Evolutionary conservation across 2,797 vertebrate species (phyloP).

Genomic region (Pseudochromis fuscus): DNA sequence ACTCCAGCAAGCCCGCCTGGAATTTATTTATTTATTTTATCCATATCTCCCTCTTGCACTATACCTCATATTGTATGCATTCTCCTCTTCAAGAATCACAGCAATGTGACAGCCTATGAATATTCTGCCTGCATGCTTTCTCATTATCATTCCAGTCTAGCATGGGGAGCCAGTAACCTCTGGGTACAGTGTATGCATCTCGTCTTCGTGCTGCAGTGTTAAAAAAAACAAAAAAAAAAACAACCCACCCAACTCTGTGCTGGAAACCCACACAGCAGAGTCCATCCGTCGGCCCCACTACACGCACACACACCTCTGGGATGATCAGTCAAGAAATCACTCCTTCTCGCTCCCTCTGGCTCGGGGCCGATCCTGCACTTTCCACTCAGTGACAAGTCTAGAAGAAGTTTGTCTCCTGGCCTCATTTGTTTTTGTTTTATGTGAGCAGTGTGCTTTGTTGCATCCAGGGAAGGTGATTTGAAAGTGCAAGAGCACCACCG

Average conservation of each 20-base stretch:
- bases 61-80: slow-evolving; percentile 41
- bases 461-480: neutral
- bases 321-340: slow-evolving; percentile 59
- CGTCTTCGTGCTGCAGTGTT: slow-evolving; percentile 52
- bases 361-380: slow-evolving; percentile 44
- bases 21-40: slow-evolving; percentile 14
- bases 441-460: neutral
- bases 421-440: slow-evolving; percentile 17
- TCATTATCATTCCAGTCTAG: slow-evolving; percentile 76
- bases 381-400: slow-evolving; percentile 14
- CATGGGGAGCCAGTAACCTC: slow-evolving; percentile 64
- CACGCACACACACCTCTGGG: neutral
- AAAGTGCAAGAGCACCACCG: too few species aligned
- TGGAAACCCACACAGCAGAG: slow-evolving; percentile 53
- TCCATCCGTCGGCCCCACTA: neutral
- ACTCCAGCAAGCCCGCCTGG: slow-evolving; percentile 14
- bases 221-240: slow-evolving; percentile 2
- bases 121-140: slow-evolving; percentile 68
- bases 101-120: slow-evolving; percentile 73
- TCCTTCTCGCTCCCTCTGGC: slow-evolving; percentile 26
- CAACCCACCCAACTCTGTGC: slow-evolving; percentile 20
- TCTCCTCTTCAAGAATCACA: slow-evolving; percentile 40
- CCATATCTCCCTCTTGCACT: slow-evolving; percentile 22
- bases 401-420: too few species aligned
- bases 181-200: slow-evolving; percentile 70